Percentiles rank a stretch among this genome's conserved stretches.
These are phyloP conservation scores for Falco berigora DNA, from an alignment of 2,797 vertebrate species.

Conservation along the genomic window DNA sequence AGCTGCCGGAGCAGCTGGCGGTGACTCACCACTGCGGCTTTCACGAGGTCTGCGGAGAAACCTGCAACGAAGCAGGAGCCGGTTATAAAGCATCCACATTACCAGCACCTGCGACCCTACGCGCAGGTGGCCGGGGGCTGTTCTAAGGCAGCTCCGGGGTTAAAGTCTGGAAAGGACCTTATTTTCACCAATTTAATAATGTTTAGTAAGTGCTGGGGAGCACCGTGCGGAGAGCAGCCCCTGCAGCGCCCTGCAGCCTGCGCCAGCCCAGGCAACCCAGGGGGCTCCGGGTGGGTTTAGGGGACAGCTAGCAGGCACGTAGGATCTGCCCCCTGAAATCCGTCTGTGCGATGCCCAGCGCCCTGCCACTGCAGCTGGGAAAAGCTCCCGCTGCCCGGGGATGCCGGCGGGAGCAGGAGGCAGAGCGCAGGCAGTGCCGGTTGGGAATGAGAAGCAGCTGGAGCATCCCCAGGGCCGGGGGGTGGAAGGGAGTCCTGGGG, in stretches of 20 bases:
- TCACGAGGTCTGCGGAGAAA: not conserved
- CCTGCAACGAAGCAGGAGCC: not conserved
- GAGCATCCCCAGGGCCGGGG: not conserved
- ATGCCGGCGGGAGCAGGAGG: not conserved
- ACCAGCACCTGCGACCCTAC: accelerated
- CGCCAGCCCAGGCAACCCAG: accelerated
- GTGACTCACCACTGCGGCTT: conserved; percentile 18
- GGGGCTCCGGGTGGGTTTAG: not conserved
- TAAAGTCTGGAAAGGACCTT: not conserved
- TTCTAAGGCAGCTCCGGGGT: not conserved
- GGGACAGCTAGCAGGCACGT: not conserved
- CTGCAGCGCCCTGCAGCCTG: not conserved
- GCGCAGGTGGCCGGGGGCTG: accelerated
- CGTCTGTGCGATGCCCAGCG: not conserved
- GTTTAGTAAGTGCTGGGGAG: not conserved
- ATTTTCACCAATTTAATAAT: not conserved
- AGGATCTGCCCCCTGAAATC: not conserved
- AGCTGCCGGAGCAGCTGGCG: accelerated
- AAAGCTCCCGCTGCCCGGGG: accelerated
- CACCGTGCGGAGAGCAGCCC: accelerated
- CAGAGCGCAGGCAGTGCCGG: not conserved
- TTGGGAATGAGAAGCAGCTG: not conserved
- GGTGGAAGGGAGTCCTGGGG: not conserved
- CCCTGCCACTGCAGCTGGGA: not conserved
- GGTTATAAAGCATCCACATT: not conserved